phyloP scores from a whole-genome alignment of 2,797 vertebrate species.

The Argyrosomus regius region DNA sequence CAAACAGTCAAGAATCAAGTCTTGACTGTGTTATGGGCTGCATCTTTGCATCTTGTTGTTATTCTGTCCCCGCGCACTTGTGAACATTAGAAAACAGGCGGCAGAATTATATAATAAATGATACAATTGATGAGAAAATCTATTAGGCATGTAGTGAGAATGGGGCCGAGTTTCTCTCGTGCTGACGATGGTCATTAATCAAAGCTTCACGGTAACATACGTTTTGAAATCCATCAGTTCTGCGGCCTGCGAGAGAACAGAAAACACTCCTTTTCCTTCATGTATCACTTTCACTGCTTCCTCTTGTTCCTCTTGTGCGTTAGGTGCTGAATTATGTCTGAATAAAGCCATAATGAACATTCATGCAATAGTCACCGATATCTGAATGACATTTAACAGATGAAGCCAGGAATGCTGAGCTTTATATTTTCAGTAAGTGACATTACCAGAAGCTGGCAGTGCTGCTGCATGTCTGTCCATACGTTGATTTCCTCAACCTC shows the following conservation, averaged over 20 bases:
- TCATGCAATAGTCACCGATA: background rate
- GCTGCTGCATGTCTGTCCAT: constrained; percentile 7
- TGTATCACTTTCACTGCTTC: constrained; percentile 7
- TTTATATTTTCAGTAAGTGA: constrained; percentile 13
- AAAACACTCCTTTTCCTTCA: background rate
- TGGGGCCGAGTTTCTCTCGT: background rate
- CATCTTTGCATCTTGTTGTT: background rate
- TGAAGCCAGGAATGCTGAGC: background rate
- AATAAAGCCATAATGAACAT: background rate
- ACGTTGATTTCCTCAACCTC: background rate
- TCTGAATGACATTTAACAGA: background rate
- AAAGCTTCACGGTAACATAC: background rate
- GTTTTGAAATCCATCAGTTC: constrained; percentile 2
- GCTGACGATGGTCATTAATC: constrained; percentile 17
- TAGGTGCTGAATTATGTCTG: background rate
- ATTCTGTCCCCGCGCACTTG: background rate
- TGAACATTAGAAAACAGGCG: background rate
- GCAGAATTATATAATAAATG: background rate
- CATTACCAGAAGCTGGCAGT: background rate
- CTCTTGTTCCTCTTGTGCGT: background rate
- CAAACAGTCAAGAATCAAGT: background rate
- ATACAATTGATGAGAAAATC: background rate
- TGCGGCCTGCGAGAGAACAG: background rate
- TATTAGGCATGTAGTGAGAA: background rate
- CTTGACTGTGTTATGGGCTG: background rate